Conservation (phyloP, 2,888 invertebrate species). For the Sinopyrophorus schimmeli region DNA sequence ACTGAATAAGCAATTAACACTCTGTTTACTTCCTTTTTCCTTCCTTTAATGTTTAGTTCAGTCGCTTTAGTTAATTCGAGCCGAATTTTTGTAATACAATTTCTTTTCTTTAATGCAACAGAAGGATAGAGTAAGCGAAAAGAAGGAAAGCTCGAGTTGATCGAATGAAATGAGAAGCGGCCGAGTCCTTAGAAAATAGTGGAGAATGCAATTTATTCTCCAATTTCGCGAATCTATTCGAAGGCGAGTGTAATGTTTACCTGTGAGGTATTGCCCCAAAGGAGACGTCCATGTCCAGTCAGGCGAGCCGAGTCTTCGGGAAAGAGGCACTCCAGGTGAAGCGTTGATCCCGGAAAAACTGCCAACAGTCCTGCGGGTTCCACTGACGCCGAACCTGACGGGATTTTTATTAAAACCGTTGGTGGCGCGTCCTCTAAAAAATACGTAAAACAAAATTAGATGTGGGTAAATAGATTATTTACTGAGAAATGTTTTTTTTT, state of each 20-base stretch:
- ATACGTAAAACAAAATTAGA: no score
- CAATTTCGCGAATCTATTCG: constrained; percentile 21
- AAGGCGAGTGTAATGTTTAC: constrained; percentile 53
- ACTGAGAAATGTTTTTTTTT: no score
- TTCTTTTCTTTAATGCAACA: no score
- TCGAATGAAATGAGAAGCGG: constrained; percentile 1
- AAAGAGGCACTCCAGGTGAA: constrained; percentile 83
- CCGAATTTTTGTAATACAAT: no score
- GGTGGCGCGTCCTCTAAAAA: constrained; percentile 78
- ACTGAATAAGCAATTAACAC: no score
- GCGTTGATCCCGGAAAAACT: constrained; percentile 77
- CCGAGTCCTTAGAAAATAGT: constrained; percentile 9
- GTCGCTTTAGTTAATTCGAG: no score
- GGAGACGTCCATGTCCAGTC: constrained; percentile 89
- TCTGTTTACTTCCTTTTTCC: no score
- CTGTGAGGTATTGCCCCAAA: constrained; percentile 75
- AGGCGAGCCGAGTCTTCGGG: constrained; percentile 75
- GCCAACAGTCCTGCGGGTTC: constrained; percentile 79
- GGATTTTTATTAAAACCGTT: constrained; percentile 74
- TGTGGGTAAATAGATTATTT: no score
- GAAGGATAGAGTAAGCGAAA: no score
- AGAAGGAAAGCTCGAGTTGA: no score
- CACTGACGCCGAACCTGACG: constrained; percentile 78
- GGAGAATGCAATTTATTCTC: constrained; percentile 22
- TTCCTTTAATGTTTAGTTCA: no score